These are phyloP conservation scores for Drosophila quinaria DNA, from an alignment of 2,888 invertebrate genomes.

Conservation along the genomic window DNA sequence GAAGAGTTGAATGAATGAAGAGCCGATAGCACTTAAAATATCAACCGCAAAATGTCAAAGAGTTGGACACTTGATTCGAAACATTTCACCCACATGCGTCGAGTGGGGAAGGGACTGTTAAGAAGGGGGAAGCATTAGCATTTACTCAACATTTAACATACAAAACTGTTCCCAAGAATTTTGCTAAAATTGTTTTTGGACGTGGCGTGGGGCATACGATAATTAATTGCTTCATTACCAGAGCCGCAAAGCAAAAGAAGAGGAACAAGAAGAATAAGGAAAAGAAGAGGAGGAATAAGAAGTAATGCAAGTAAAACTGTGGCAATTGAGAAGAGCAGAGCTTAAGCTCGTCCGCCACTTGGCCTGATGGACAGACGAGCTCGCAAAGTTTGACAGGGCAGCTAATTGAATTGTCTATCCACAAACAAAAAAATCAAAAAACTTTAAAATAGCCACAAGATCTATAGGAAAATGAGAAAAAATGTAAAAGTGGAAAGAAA, in stretches of 20 bases:
- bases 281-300: constrained; percentile 23
- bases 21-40: constrained; percentile 68
- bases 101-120: too few relatives aligned
- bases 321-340: constrained; percentile 23
- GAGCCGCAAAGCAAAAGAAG: constrained; percentile 26
- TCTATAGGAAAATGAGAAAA: constrained; percentile 6
- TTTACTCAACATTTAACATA: constrained; percentile 61
- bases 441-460: constrained; percentile 17
- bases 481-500: not conserved
- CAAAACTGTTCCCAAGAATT: constrained; percentile 45
- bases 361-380: constrained; percentile 43
- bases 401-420: constrained; percentile 81
- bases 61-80: constrained; percentile 74
- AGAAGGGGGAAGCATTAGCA: not conserved
- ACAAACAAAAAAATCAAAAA: not conserved
- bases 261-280: constrained; percentile 1
- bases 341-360: constrained; percentile 24
- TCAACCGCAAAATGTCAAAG: constrained; percentile 77
- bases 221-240: constrained; percentile 80
- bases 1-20: constrained; percentile 1
- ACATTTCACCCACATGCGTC: constrained; percentile 61
- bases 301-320: constrained; percentile 29
- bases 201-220: constrained; percentile 43
- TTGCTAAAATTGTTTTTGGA: constrained; percentile 43
- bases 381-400: constrained; percentile 78